These are phyloP conservation scores for Nemoura dubitans DNA, from an alignment of 2,888 invertebrate species.

Conservation along the genomic window DNA sequence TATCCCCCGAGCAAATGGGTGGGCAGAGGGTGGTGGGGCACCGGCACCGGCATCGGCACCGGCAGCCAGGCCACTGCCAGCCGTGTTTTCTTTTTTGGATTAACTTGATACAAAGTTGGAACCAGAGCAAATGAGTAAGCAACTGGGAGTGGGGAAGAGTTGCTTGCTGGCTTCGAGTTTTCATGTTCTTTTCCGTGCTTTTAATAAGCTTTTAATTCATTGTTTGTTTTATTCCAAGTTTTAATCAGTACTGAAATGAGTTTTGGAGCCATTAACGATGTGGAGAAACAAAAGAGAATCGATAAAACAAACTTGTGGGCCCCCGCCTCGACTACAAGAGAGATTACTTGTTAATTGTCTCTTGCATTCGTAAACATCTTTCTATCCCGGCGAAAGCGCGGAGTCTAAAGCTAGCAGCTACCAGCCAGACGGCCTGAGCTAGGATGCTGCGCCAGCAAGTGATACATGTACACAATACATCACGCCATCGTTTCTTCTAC, in stretches of 20 bases:
- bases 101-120: slow-evolving; percentile 40
- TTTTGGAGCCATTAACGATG: slow-evolving; percentile 53
- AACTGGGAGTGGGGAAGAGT: slow-evolving; percentile 38
- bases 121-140: slow-evolving; percentile 44
- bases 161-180: slow-evolving; percentile 48
- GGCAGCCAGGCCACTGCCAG: slow-evolving; percentile 10
- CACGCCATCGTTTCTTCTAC: slow-evolving; percentile 39
- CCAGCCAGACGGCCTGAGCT: slow-evolving; percentile 17
- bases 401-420: slow-evolving; percentile 26
- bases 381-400: slow-evolving; percentile 19
- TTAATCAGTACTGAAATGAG: slow-evolving; percentile 53
- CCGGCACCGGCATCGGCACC: too few species aligned
- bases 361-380: slow-evolving; percentile 52
- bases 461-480: slow-evolving; percentile 49
- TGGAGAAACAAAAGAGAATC: slow-evolving; percentile 53
- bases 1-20: not conserved
- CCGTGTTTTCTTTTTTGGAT: slow-evolving; percentile 39
- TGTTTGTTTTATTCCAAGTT: slow-evolving; percentile 53
- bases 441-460: slow-evolving; percentile 9
- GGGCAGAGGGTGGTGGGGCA: too few species aligned
- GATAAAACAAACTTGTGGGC: slow-evolving; percentile 52
- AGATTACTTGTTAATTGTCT: slow-evolving; percentile 53
- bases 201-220: slow-evolving; percentile 53
- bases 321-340: slow-evolving; percentile 50
- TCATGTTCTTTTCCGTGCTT: slow-evolving; percentile 52